These are phyloP conservation scores for Meiosimyza decipiens DNA, from an alignment of 2,888 invertebrate species.

Conservation along the genomic window DNA sequence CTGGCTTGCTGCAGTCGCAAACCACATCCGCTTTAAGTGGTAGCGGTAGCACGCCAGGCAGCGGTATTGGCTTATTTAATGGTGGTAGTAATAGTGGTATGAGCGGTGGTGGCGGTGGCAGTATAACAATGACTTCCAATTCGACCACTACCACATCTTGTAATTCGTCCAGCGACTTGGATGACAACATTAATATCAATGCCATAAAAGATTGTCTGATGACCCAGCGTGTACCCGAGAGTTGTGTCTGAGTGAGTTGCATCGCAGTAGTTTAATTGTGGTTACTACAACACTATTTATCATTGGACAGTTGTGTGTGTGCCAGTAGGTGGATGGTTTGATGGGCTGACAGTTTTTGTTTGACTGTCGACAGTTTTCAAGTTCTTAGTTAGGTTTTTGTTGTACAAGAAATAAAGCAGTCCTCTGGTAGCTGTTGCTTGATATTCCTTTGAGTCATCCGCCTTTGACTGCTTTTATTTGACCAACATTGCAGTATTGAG, in stretches of 20 bases:
- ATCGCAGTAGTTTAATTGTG: not conserved
- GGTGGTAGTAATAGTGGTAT: constrained; percentile 44
- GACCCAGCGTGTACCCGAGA: constrained; percentile 88
- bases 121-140: constrained; percentile 42
- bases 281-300: not conserved
- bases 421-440: too few relatives aligned
- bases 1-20: constrained; percentile 48
- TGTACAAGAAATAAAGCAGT: too few relatives aligned
- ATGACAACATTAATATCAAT: constrained; percentile 78
- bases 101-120: constrained; percentile 50
- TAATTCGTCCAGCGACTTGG: constrained; percentile 64
- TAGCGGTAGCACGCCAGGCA: constrained; percentile 51
- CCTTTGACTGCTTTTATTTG: too few relatives aligned
- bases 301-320: not conserved
- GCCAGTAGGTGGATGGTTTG: not conserved
- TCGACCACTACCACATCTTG: constrained; percentile 59
- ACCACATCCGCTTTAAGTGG: constrained; percentile 48
- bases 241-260: constrained; percentile 77
- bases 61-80: constrained; percentile 54
- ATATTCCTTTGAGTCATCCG: too few relatives aligned
- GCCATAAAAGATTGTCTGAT: constrained; percentile 89
- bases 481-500: too few relatives aligned
- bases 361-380: too few relatives aligned
- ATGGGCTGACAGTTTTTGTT: too few relatives aligned
- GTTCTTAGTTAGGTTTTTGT: too few relatives aligned